Evolutionary conservation across 53 echinoderm and acorn worm genomes (phyloP).

Genomic region (Pentamera pediparva): DNA sequence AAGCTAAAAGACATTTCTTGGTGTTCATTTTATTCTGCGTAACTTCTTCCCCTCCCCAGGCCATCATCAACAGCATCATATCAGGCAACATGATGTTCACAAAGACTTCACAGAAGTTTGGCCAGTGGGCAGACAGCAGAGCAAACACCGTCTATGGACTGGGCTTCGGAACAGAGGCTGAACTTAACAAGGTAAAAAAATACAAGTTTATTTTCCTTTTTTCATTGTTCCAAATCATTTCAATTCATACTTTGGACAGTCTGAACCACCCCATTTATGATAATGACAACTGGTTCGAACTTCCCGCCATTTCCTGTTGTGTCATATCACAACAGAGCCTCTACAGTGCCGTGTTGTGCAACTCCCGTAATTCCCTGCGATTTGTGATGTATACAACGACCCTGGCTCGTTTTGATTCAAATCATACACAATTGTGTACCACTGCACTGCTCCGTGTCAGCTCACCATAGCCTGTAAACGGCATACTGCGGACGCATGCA

Average conservation of each 20-base stretch:
- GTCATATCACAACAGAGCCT: neutral
- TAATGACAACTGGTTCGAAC: too few relatives aligned
- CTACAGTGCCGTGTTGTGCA: neutral
- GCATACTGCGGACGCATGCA: neutral
- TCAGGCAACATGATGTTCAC: slow-evolving; percentile 82
- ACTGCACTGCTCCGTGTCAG: too few relatives aligned
- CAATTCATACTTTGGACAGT: neutral
- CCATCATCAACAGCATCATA: slow-evolving; percentile 97
- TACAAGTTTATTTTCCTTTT: neutral
- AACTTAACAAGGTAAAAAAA: slow-evolving; percentile 77
- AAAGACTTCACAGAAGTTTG: slow-evolving; percentile 99
- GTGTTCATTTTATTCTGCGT: neutral
- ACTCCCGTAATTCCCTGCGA: too few relatives aligned
- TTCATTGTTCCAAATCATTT: too few relatives aligned
- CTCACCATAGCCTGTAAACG: too few relatives aligned
- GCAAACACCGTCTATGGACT: slow-evolving; percentile 96
- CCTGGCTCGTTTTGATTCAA: too few relatives aligned
- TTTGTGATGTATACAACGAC: too few relatives aligned
- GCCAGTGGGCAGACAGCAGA: slow-evolving; percentile 95
- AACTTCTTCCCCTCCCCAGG: slow-evolving; percentile 32
- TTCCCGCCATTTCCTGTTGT: neutral
- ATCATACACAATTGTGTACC: neutral
- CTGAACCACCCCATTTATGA: too few relatives aligned
- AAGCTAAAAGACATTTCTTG: too few relatives aligned
- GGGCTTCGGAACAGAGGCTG: slow-evolving; percentile 81